These are phyloP conservation scores for Candoia aspera DNA, from an alignment of 2,113 vertebrate species.

Conservation along the genomic window DNA sequence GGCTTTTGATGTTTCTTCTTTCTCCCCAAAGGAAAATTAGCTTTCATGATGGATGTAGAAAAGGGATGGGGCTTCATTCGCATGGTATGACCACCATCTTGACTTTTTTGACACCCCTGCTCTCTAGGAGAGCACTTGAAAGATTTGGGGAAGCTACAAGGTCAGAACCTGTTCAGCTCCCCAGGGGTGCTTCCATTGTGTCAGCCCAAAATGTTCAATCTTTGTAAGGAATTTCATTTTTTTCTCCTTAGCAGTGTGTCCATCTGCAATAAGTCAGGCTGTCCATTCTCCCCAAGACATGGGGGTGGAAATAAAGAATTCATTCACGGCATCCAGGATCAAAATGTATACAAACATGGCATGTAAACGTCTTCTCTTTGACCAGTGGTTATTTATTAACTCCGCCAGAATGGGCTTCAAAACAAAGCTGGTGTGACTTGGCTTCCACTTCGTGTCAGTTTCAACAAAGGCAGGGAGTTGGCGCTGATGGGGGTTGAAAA, in stretches of 20 bases:
- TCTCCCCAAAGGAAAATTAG: not conserved
- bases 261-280: not conserved
- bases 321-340: not conserved
- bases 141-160: not conserved
- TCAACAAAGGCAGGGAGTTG: not conserved
- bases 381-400: constrained; percentile 15
- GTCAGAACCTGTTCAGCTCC: not conserved
- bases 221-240: not conserved
- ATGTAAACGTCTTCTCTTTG: not conserved
- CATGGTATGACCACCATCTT: not conserved
- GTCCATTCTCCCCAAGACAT: not conserved
- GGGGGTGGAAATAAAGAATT: not conserved
- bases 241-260: not conserved
- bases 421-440: not conserved
- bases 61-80: not conserved
- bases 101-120: not conserved
- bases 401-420: not conserved
- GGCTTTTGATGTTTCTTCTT: not conserved
- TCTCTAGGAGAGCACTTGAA: not conserved
- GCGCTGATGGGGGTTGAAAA: not conserved
- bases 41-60: not conserved
- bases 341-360: not conserved
- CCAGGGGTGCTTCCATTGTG: not conserved
- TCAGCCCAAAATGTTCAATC: not conserved
- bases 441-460: not conserved